Percentiles rank a stretch among this genome's conserved stretches.
These are phyloP conservation scores for Cabera pusaria DNA, from an alignment of 2,888 invertebrate genomes.

Conservation along the genomic window DNA sequence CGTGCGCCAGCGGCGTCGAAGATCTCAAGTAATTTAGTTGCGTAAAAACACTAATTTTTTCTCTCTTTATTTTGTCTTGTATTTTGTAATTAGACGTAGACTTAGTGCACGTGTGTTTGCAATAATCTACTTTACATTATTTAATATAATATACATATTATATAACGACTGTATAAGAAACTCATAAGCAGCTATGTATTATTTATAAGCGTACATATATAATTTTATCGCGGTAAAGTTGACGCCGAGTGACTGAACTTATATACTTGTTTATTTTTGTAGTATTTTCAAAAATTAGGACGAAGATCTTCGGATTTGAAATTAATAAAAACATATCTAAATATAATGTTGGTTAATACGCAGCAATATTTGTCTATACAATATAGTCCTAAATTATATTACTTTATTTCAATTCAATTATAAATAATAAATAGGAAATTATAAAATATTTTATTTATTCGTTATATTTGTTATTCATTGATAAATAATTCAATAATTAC, in stretches of 20 bases:
- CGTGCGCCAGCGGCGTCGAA: constrained; percentile 49
- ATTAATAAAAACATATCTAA: no score
- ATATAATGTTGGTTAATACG: no score
- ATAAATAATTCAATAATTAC: no score
- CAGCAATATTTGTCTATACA: no score
- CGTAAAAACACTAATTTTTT: constrained; percentile 32
- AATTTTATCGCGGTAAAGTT: constrained; percentile 22
- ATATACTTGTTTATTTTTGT: no score
- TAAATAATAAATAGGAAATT: no score
- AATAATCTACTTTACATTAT: constrained; percentile 45
- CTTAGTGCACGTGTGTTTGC: constrained; percentile 75
- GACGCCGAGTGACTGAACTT: constrained; percentile 48
- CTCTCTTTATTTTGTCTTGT: constrained; percentile 47
- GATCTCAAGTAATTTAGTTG: constrained; percentile 80
- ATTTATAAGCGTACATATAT: constrained; percentile 39
- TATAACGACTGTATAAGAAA: constrained; percentile 49
- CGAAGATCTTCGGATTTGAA: no score
- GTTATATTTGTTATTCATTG: no score
- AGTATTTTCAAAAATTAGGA: no score
- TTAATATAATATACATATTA: constrained; percentile 29
- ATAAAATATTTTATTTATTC: no score
- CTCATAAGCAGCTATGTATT: constrained; percentile 59
- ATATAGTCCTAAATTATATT: no score
- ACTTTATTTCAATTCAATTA: no score
- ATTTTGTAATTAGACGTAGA: constrained; percentile 55